Conservation (phyloP, 2,888 invertebrate genomes). For the Cryptosula pallasiana region DNA sequence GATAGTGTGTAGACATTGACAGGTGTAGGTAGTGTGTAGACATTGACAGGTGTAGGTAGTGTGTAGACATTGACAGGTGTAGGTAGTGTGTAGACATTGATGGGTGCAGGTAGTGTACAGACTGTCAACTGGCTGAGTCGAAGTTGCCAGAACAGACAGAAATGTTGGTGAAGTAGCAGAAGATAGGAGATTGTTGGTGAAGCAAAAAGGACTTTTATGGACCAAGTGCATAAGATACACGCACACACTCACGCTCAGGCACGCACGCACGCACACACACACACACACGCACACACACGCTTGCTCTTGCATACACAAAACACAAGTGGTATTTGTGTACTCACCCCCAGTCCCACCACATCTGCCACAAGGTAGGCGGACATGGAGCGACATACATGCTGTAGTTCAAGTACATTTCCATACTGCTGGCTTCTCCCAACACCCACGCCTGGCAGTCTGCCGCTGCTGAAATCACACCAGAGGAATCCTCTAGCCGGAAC, state of each 20-base stretch:
- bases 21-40: too few species aligned
- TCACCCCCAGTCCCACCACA: neutral
- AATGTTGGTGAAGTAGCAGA: too few species aligned
- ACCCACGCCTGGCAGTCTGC: neutral
- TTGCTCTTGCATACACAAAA: neutral
- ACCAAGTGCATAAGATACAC: neutral
- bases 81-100: too few species aligned
- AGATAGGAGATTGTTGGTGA: too few species aligned
- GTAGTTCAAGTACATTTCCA: neutral
- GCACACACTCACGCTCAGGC: neutral
- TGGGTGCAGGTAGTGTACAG: too few species aligned
- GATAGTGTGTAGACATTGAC: too few species aligned
- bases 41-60: too few species aligned
- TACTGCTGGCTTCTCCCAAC: neutral
- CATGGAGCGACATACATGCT: neutral
- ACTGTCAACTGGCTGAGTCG: too few species aligned
- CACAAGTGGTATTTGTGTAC: neutral
- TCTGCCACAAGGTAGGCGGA: neutral
- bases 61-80: too few species aligned
- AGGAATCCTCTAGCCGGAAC: constrained; percentile 11
- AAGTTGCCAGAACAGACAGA: too few species aligned
- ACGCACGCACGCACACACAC: neutral
- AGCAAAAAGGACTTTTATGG: too few species aligned
- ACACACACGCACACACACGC: neutral
- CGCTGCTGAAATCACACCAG: neutral